phyloP scores from a whole-genome alignment of 2,113 vertebrate genomes.

The Oreochromis niloticus region DNA sequence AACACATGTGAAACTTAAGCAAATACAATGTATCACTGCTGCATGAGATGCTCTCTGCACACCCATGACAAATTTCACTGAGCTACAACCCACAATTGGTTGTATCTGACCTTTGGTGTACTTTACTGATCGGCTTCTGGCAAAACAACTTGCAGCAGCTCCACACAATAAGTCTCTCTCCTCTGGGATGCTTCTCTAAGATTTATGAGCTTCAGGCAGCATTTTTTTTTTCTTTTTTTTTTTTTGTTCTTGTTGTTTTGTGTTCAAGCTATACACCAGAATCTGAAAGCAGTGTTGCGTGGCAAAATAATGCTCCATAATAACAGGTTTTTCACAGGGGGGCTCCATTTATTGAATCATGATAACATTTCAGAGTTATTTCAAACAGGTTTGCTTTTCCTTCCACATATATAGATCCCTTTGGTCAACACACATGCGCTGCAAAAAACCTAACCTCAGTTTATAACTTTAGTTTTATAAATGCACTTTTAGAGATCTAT shows the following conservation, averaged over 20 bases:
- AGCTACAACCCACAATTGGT: constrained; percentile 14
- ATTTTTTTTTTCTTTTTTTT: neutral
- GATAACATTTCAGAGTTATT: constrained; percentile 12
- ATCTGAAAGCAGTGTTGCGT: constrained; percentile 15
- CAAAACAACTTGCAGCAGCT: constrained; percentile 45
- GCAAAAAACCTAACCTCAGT: neutral
- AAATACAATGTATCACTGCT: neutral
- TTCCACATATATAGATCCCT: neutral
- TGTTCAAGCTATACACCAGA: constrained; percentile 31
- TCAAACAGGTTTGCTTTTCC: constrained; percentile 1
- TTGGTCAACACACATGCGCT: neutral
- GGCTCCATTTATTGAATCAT: constrained; percentile 25
- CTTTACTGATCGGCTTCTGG: constrained; percentile 48
- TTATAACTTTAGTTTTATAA: neutral
- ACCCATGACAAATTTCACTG: constrained; percentile 20
- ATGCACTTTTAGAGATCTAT: neutral
- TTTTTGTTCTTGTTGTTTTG: neutral
- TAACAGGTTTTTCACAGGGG: neutral
- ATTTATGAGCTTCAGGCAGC: constrained; percentile 44
- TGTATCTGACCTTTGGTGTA: constrained; percentile 37
- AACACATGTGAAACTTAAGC: neutral
- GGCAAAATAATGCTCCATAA: constrained; percentile 10
- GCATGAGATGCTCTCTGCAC: neutral
- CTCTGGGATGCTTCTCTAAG: constrained; percentile 40
- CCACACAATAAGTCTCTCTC: constrained; percentile 43